phyloP scores from a whole-genome alignment of 2,113 vertebrate species.

The Hyaena hyaena region DNA sequence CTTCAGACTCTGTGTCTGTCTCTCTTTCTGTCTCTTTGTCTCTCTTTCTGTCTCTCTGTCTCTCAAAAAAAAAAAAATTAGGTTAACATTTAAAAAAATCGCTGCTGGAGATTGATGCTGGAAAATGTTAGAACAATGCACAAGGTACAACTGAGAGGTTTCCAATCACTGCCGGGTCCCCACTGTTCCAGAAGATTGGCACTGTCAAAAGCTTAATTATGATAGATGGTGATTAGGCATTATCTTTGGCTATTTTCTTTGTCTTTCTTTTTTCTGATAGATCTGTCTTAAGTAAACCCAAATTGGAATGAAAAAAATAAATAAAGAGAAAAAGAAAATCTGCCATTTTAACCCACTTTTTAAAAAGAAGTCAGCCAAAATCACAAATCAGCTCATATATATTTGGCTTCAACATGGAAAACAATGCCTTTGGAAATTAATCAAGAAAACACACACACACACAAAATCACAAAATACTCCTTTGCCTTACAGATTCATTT shows the following conservation, averaged over 20 bases:
- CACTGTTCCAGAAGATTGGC: not conserved
- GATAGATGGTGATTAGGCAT: not conserved
- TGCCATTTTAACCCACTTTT: not conserved
- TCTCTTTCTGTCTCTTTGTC: too few species aligned
- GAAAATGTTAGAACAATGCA: conserved; percentile 16
- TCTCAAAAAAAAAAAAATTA: too few species aligned
- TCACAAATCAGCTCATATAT: conserved; percentile 23
- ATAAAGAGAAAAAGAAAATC: not conserved
- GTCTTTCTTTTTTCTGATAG: conserved; percentile 48
- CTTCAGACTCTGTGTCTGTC: too few species aligned
- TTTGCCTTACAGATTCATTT: not conserved
- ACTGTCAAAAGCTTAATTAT: not conserved
- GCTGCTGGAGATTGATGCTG: not conserved
- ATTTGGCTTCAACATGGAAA: conserved; percentile 42
- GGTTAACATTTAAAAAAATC: not conserved
- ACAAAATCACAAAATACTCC: not conserved
- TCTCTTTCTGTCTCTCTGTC: too few species aligned
- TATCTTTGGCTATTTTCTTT: conserved; percentile 48
- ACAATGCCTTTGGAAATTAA: conserved; percentile 30
- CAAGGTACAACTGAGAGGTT: not conserved
- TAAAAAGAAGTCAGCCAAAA: conserved; percentile 20
- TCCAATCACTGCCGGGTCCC: not conserved
- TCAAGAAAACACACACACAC: not conserved
- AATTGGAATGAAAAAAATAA: not conserved
- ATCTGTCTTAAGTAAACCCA: conserved; percentile 52